Conservation (phyloP, 2,797 vertebrate species). For the Pogonophryne albipinna region DNA sequence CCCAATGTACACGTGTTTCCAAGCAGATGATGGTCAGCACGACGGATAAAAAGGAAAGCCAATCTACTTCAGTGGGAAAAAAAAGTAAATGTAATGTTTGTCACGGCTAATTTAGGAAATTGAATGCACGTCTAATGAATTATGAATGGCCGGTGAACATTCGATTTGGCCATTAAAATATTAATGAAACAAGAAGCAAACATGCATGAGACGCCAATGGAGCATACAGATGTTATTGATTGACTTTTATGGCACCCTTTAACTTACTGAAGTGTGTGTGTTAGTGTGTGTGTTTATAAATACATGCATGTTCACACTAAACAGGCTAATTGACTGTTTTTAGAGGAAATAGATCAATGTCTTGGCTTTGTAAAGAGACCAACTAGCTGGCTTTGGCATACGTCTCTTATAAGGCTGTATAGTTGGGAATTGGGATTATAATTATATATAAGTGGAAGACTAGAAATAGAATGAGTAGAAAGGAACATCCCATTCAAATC, state of each 20-base stretch:
- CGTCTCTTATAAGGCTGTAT: background rate
- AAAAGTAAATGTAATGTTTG: background rate
- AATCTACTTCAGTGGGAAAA: background rate
- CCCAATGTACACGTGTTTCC: background rate
- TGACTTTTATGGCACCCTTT: background rate
- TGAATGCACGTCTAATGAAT: background rate
- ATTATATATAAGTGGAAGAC: no score
- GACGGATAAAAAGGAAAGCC: no score
- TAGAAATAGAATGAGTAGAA: no score
- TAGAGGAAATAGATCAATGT: background rate
- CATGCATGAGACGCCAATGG: background rate
- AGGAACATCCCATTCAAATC: no score
- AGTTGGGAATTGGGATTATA: no score
- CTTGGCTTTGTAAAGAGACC: slow-evolving; percentile 5
- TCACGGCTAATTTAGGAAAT: background rate
- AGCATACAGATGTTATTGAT: background rate
- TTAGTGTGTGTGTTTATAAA: no score
- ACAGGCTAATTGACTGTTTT: no score
- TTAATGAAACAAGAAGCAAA: slow-evolving; percentile 2
- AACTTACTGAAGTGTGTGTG: no score
- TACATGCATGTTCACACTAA: no score
- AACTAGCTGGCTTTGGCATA: background rate
- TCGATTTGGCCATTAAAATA: background rate
- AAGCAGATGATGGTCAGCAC: background rate
- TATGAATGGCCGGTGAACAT: background rate